These are phyloP conservation scores for Rhimphoctona megacephalus DNA, from an alignment of 2,888 invertebrate species.

Conservation along the genomic window DNA sequence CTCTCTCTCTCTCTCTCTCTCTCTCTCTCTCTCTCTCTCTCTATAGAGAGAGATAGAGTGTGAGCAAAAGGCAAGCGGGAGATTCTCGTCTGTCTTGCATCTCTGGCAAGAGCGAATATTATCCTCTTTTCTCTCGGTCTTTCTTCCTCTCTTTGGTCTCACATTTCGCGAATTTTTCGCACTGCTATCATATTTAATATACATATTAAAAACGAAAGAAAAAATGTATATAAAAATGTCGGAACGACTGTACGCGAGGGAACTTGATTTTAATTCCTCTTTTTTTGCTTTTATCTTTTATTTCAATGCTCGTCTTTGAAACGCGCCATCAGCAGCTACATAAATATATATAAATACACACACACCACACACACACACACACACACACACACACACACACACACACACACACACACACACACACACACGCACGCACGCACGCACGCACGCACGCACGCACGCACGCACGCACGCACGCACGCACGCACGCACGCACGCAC, in stretches of 20 bases:
- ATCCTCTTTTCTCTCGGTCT: constrained; percentile 22
- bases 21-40: too few relatives aligned
- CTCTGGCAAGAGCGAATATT: constrained; percentile 33
- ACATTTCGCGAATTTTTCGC: constrained; percentile 82
- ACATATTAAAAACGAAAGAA: constrained; percentile 37
- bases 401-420: too few relatives aligned
- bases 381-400: too few relatives aligned
- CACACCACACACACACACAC: too few relatives aligned
- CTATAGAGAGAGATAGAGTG: constrained; percentile 12
- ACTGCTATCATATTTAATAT: constrained; percentile 83
- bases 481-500: too few relatives aligned
- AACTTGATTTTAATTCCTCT: constrained; percentile 72
- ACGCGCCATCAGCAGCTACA: constrained; percentile 18
- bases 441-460: too few relatives aligned
- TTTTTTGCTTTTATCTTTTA: constrained; percentile 66
- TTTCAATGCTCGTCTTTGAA: constrained; percentile 55
- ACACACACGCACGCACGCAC: too few relatives aligned
- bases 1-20: too few relatives aligned
- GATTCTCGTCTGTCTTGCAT: constrained; percentile 28
- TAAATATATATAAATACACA: constrained; percentile 7
- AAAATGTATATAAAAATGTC: constrained; percentile 25
- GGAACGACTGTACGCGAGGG: constrained; percentile 50
- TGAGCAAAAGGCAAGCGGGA: neutral
- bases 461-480: too few relatives aligned
- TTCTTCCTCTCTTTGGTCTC: constrained; percentile 77